Base-by-base conservation (phyloP, 2,888 invertebrate species). In the Euzophera pinguis region DNA sequence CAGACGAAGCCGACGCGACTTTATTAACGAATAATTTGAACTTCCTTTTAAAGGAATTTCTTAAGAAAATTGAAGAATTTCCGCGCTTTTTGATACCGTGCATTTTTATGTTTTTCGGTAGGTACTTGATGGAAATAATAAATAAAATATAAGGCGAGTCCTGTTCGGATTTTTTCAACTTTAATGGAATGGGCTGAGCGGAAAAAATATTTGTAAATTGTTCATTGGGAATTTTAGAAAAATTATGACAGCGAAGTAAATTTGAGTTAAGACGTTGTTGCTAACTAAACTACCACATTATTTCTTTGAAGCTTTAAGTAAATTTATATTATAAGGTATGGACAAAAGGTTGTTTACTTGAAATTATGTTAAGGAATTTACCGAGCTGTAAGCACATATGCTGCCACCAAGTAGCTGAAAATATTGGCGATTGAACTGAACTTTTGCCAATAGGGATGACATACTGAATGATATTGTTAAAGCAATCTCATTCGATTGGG, bases 1-100 rank as follows among this genome's bases (percentile, higher is more conserved):
- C 74, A 69, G 74, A 61, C 69, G 70, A 69, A 74, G 71, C 58
- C 59, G 56, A 61, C 63, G 64, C 65, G 69, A 70, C 71, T 85
- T 85, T 86, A 87, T 82, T 82, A 82, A 81, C 77, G 81, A 81
- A 83, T 82, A 79, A 81, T 81, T 84, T 73, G 71, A 75, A 78
- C 75, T 76, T 75, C 73, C 72, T 71, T 63, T 63, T 73, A 77
- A 75, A 69, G 73, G 75, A 76, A 79, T 74, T 78, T 76, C 75
- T 75, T 79, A 78, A 76, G 76, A 84, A 84, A 84, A 83, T 83
- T 79, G 79, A 78, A 78, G 77, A 78, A 82, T 81, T 81, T 78
- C 69, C 68, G 61, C 71, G 72, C 75, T 75, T 71, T 79, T 78
- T 78, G 73, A 75, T 78, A 79, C 62, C 69, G 60, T 42, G 34